Conservation (phyloP, 2,888 invertebrate genomes). For the Crioceris asparagi region DNA sequence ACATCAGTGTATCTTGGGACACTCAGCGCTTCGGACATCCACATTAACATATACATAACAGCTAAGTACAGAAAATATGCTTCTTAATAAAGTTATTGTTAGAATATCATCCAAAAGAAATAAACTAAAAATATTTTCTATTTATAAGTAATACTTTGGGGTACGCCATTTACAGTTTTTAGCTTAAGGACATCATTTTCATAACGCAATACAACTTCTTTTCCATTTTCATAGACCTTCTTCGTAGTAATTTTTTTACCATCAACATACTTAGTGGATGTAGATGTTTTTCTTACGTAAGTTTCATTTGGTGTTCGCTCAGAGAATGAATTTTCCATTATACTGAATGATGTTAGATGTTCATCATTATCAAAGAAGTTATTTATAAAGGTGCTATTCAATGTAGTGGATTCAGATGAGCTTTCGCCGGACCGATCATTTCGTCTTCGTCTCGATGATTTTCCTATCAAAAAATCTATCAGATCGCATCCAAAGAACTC, state of each 20-base stretch:
- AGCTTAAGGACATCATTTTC: conserved; percentile 16
- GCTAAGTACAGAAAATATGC: too few relatives aligned
- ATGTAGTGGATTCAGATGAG: conserved; percentile 6
- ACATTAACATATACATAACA: too few relatives aligned
- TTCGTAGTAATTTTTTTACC: conserved; percentile 15
- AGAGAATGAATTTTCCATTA: conserved; percentile 11
- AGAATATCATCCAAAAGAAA: not conserved
- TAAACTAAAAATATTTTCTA: not conserved
- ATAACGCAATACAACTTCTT: conserved; percentile 12
- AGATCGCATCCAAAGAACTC: too few relatives aligned
- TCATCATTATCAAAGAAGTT: conserved; percentile 8
- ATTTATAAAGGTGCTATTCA: conserved; percentile 7
- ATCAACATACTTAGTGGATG: conserved; percentile 12
- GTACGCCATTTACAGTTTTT: conserved; percentile 13
- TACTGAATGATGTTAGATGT: conserved; percentile 7
- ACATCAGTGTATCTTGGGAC: too few relatives aligned
- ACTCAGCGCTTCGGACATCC: too few relatives aligned
- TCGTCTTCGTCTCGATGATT: not conserved
- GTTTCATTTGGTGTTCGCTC: not conserved
- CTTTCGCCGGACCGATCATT: not conserved
- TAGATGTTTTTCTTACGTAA: conserved; percentile 13
- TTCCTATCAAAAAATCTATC: conserved; percentile 1
- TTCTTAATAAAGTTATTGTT: conserved; percentile 1
- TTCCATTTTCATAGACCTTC: conserved; percentile 14
- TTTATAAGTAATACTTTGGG: conserved; percentile 11